phyloP scores from a whole-genome alignment of 2,797 vertebrate species.

The Onychomys arenicola region DNA sequence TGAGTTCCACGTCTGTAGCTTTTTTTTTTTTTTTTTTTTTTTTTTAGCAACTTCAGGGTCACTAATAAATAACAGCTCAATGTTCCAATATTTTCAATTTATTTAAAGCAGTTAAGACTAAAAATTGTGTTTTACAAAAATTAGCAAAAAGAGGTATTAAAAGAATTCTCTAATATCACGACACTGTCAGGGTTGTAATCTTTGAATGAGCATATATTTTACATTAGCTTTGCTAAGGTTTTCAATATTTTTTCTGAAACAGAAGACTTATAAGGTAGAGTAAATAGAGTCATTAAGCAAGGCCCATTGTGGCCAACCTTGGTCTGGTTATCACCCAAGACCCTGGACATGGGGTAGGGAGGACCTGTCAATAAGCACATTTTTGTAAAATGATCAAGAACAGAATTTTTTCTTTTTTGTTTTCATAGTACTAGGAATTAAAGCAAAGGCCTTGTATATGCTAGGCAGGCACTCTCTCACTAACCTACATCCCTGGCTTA shows the following conservation, averaged over 20 bases:
- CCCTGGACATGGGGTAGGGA: background rate
- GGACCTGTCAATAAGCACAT: background rate
- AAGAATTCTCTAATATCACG: background rate
- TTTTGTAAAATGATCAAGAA: slow-evolving; percentile 44
- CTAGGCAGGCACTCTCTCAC: background rate
- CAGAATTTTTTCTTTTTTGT: background rate
- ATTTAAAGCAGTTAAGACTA: slow-evolving; percentile 40
- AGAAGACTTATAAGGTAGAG: background rate
- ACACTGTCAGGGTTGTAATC: background rate
- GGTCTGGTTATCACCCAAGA: background rate
- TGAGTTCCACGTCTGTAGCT: slow-evolving; percentile 13
- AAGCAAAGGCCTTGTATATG: background rate
- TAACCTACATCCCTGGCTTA: background rate
- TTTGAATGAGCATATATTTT: background rate
- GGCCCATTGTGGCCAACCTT: background rate
- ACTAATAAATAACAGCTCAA: background rate
- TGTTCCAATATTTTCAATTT: background rate
- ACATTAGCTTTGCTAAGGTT: background rate
- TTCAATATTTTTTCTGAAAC: slow-evolving; percentile 25
- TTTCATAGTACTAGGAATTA: background rate
- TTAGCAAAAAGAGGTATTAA: background rate
- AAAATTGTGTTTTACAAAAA: slow-evolving; percentile 16
- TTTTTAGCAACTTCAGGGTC: slow-evolving; percentile 10
- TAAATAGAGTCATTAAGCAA: background rate
- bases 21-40: slow-evolving; percentile 8